phyloP scores from a whole-genome alignment of 1,140 invertebrate species.

The Conopomorpha cramerella region DNA sequence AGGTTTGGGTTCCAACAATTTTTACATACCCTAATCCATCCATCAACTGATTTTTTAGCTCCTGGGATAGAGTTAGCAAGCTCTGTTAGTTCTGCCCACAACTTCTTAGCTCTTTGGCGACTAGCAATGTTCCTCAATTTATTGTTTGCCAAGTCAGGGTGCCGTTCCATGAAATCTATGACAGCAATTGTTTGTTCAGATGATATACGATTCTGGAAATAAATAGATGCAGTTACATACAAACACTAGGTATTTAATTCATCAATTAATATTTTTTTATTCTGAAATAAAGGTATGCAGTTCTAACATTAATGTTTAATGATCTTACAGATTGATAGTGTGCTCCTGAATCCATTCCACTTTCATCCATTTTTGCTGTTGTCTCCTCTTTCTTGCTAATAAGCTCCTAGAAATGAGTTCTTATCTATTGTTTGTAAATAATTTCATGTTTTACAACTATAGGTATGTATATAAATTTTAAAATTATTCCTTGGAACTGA shows the following conservation, averaged over 20 bases:
- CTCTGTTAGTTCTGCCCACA: constrained; percentile 25
- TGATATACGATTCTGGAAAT: constrained; percentile 16
- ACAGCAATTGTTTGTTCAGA: constrained; percentile 24
- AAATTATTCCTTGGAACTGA: too few species aligned
- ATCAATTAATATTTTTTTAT: background rate
- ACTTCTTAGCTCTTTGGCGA: constrained; percentile 19
- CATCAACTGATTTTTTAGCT: constrained; percentile 23
- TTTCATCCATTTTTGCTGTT: too few species aligned
- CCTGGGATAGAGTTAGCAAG: constrained; percentile 26
- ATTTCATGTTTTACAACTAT: too few species aligned
- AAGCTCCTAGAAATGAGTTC: too few species aligned
- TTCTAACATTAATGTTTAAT: background rate
- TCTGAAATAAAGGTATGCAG: background rate
- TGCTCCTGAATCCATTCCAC: too few species aligned
- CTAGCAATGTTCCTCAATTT: constrained; percentile 18
- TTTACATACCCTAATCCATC: constrained; percentile 27
- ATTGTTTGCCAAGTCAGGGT: constrained; percentile 24
- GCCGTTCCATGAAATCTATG: constrained; percentile 28
- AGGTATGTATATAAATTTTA: too few species aligned
- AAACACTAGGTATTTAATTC: background rate
- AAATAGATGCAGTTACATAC: too few species aligned
- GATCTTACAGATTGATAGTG: too few species aligned
- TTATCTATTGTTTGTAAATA: too few species aligned
- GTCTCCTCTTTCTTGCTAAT: too few species aligned
- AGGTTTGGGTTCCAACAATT: too few species aligned